phyloP scores from a whole-genome alignment of 1,140 invertebrate species.

The Phthorimaea operculella region DNA sequence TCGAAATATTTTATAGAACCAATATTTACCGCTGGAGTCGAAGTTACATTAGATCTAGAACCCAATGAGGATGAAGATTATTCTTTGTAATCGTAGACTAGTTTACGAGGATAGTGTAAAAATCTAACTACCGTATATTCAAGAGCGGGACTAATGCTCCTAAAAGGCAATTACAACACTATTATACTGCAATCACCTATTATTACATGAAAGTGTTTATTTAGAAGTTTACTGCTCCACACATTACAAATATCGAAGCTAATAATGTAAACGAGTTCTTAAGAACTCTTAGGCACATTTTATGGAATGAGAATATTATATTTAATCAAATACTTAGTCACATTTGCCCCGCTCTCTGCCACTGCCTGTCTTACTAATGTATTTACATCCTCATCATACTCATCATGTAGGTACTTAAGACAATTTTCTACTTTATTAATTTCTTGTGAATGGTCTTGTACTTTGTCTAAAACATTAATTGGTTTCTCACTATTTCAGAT shows the following conservation, averaged over 20 bases:
- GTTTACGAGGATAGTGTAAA: slow-evolving; percentile 28
- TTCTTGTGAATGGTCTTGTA: too few species aligned
- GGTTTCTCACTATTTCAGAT: too few species aligned
- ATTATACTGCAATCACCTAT: slow-evolving; percentile 4
- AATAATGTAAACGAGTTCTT: slow-evolving; percentile 32
- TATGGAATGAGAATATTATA: slow-evolving; percentile 33
- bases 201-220: slow-evolving; percentile 22
- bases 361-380: slow-evolving; percentile 19
- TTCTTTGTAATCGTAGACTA: neutral
- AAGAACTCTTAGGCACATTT: slow-evolving; percentile 53
- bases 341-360: slow-evolving; percentile 37
- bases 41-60: slow-evolving; percentile 2
- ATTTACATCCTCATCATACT: slow-evolving; percentile 30
- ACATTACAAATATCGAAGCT: slow-evolving; percentile 35
- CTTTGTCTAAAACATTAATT: too few species aligned
- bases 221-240: slow-evolving; percentile 10
- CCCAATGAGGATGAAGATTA: neutral
- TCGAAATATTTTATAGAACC: slow-evolving; percentile 7
- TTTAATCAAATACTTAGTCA: slow-evolving; percentile 20
- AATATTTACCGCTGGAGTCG: slow-evolving; percentile 5
- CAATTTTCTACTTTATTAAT: too few species aligned
- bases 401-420: too few species aligned
- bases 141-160: slow-evolving; percentile 42
- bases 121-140: slow-evolving; percentile 23
- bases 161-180: neutral